Percentiles rank a stretch among this genome's conserved stretches.
phyloP scores from a whole-genome alignment of 2,888 invertebrate species.

The Drosophila lacicola region DNA sequence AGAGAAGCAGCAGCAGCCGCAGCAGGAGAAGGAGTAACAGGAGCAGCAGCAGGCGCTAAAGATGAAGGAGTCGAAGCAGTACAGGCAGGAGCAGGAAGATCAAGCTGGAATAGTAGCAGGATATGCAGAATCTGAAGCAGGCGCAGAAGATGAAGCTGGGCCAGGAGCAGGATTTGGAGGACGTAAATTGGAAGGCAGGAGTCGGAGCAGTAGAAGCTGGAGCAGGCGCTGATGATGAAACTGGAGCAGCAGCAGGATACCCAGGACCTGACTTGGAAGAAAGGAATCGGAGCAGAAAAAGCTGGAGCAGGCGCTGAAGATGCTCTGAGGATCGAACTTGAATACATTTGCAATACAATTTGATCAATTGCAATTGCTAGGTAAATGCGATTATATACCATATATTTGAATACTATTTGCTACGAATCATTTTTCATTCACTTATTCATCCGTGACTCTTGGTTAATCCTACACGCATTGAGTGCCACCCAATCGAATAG shows the following conservation, averaged over 20 bases:
- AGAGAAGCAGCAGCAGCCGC: not conserved
- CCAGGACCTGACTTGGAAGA: not conserved
- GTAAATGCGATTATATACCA: not conserved
- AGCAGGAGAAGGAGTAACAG: not conserved
- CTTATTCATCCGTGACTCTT: conserved; percentile 1
- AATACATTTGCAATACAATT: not conserved
- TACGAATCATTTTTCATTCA: conserved; percentile 1
- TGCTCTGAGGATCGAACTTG: no score
- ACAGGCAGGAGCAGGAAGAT: not conserved
- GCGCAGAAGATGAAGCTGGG: not conserved
- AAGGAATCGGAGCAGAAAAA: not conserved
- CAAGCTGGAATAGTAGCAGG: not conserved
- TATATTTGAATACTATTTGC: not conserved
- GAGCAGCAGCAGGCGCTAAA: not conserved
- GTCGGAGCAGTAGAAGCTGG: not conserved
- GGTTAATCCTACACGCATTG: conserved; percentile 8
- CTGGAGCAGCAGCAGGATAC: not conserved
- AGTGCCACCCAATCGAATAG: conserved; percentile 9
- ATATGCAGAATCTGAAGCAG: not conserved
- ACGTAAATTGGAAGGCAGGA: not conserved
- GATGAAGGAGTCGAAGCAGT: not conserved
- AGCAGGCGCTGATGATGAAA: not conserved
- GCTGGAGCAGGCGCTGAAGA: not conserved
- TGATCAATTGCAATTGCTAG: not conserved
- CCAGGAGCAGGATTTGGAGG: not conserved